phyloP scores from a whole-genome alignment of 2,797 vertebrate species.

The Anguilla megastoma region DNA sequence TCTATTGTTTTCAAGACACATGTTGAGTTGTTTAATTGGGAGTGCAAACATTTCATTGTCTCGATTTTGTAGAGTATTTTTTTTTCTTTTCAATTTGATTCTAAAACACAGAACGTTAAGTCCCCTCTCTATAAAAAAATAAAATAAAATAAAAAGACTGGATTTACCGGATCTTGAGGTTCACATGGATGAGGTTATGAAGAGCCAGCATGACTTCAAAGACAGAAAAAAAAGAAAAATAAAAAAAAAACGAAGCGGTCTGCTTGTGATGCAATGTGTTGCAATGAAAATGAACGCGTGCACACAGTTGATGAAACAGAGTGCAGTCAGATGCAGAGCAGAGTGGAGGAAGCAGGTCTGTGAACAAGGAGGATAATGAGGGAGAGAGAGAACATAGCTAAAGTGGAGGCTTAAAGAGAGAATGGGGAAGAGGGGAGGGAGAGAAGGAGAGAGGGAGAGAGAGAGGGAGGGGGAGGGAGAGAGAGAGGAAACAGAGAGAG shows the following conservation, averaged over 20 bases:
- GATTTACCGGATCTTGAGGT: slow-evolving; percentile 19
- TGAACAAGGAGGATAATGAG: neutral
- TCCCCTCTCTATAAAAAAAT: neutral
- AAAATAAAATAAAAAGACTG: neutral
- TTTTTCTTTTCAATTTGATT: neutral
- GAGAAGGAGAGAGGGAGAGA: neutral
- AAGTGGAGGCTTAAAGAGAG: slow-evolving; percentile 24
- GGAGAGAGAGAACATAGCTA: neutral
- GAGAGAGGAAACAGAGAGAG: neutral
- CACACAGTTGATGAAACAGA: slow-evolving; percentile 36
- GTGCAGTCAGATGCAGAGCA: slow-evolving; percentile 31
- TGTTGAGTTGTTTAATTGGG: neutral
- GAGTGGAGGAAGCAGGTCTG: neutral
- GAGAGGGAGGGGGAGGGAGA: neutral
- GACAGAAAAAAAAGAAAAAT: slow-evolving; percentile 48
- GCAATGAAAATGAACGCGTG: slow-evolving; percentile 58
- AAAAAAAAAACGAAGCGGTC: neutral
- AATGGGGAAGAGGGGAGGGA: slow-evolving; percentile 37
- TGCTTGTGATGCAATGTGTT: slow-evolving; percentile 66
- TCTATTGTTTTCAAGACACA: neutral
- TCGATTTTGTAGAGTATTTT: neutral
- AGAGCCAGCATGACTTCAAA: slow-evolving; percentile 71
- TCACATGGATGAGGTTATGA: slow-evolving; percentile 51
- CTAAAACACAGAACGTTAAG: neutral
- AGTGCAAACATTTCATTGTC: neutral